Evolutionary conservation across 1,140 invertebrate species (phyloP).

Genomic region (Lanistes nyassanus): DNA sequence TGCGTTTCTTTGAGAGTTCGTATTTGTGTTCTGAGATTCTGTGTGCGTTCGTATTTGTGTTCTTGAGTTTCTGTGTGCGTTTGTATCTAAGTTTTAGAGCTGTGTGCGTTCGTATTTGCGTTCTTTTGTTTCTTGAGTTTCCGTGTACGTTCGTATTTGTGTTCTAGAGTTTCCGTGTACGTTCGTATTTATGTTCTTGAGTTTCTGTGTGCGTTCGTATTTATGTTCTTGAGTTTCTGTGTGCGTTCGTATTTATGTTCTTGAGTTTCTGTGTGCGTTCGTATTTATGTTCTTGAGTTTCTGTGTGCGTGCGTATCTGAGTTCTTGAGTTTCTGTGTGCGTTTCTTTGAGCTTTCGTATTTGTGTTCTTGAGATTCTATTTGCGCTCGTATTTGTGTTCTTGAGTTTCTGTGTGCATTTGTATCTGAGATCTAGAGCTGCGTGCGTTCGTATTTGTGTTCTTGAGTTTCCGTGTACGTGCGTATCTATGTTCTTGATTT

Average conservation of each 20-base stretch:
- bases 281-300: background rate
- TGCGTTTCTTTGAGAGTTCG: background rate
- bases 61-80: background rate
- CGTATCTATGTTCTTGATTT: background rate
- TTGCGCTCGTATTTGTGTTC: conserved; percentile 13
- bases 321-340: background rate
- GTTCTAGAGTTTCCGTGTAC: background rate
- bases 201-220: background rate
- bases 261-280: background rate
- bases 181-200: background rate
- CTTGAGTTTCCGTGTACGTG: background rate
- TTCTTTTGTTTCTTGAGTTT: background rate
- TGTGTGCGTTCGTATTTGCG: background rate
- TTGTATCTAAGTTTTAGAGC: background rate
- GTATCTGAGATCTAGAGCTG: too few relatives aligned
- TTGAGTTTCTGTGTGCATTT: conserved; percentile 12
- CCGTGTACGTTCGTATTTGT: background rate
- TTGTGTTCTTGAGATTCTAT: background rate
- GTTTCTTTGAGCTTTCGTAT: too few relatives aligned
- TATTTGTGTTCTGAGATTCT: background rate
- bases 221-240: background rate
- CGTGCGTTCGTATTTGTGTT: background rate
- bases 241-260: background rate
- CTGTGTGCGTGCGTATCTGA: background rate
- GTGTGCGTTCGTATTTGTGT: background rate